phyloP scores from a whole-genome alignment of 1,140 invertebrate genomes.

The Pseudomyrmex concolor region DNA sequence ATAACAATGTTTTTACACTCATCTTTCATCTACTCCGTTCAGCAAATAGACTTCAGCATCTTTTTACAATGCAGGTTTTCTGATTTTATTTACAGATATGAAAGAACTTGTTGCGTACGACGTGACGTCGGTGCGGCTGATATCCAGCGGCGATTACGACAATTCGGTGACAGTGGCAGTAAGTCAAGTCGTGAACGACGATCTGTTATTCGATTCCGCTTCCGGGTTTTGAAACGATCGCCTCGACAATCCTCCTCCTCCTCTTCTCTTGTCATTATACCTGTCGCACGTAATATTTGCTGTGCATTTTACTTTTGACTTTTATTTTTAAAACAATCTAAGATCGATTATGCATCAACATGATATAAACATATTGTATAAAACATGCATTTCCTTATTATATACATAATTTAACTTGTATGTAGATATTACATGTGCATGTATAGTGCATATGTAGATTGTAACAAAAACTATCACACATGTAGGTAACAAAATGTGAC shows the following conservation, averaged over 20 bases:
- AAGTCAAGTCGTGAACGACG: conserved; percentile 46
- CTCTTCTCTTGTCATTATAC: not conserved
- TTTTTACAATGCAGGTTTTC: not conserved
- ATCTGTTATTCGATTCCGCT: conserved; percentile 15
- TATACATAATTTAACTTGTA: conserved; percentile 1
- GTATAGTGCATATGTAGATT: not conserved
- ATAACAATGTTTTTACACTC: not conserved
- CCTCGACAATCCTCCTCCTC: not conserved
- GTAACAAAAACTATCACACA: not conserved
- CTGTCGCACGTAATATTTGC: not conserved
- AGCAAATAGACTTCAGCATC: not conserved
- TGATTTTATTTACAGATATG: conserved; percentile 48
- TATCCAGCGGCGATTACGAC: conserved; percentile 67
- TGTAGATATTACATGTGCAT: conserved; percentile 24
- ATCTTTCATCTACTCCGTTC: not conserved
- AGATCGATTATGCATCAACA: not conserved
- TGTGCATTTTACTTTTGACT: conserved; percentile 6
- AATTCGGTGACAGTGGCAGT: conserved; percentile 63
- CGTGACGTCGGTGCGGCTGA: conserved; percentile 56
- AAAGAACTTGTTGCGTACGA: conserved; percentile 44
- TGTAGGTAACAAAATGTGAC: not conserved
- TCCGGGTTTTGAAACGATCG: conserved; percentile 21
- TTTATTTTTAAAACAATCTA: conserved; percentile 28
- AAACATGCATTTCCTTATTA: not conserved
- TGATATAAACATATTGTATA: conserved; percentile 12